Percentiles rank a stretch among this genome's conserved stretches.
Conservation (phyloP, 2,888 invertebrate genomes). For the Beris morrisii region DNA sequence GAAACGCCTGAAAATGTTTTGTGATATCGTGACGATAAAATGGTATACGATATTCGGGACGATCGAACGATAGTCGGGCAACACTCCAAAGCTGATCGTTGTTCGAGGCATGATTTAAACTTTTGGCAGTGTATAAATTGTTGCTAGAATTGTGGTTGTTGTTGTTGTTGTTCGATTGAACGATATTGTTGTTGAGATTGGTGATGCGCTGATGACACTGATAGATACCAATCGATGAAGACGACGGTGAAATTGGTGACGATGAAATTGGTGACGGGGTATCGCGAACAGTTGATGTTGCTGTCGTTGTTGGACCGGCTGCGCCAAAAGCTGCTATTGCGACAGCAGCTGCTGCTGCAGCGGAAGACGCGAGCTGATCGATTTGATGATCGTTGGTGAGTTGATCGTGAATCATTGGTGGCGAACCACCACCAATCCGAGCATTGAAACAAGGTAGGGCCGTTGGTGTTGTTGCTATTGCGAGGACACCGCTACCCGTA, state of each 20-base stretch:
- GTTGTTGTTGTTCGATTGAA: background rate
- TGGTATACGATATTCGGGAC: constrained; percentile 31
- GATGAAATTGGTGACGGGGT: background rate
- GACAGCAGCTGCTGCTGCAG: constrained; percentile 32
- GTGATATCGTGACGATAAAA: constrained; percentile 35
- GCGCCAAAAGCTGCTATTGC: constrained; percentile 35
- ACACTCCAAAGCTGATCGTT: constrained; percentile 36
- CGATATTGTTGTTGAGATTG: constrained; percentile 8
- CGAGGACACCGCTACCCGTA: background rate
- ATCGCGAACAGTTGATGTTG: background rate
- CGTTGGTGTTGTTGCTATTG: constrained; percentile 1
- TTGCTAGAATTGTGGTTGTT: constrained; percentile 4
- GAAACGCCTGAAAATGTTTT: constrained; percentile 37
- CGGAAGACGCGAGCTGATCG: background rate
- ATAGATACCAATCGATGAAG: background rate
- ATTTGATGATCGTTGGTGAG: background rate
- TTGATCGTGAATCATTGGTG: background rate
- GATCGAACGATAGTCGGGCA: constrained; percentile 38
- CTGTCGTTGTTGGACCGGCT: too few relatives aligned
- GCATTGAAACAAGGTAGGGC: background rate
- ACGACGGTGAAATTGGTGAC: background rate
- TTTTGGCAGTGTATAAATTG: background rate
- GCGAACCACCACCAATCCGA: background rate
- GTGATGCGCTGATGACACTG: background rate
- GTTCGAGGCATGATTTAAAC: background rate